phyloP scores from a whole-genome alignment of 2,113 vertebrate species.

The Cynoglossus semilaevis region DNA sequence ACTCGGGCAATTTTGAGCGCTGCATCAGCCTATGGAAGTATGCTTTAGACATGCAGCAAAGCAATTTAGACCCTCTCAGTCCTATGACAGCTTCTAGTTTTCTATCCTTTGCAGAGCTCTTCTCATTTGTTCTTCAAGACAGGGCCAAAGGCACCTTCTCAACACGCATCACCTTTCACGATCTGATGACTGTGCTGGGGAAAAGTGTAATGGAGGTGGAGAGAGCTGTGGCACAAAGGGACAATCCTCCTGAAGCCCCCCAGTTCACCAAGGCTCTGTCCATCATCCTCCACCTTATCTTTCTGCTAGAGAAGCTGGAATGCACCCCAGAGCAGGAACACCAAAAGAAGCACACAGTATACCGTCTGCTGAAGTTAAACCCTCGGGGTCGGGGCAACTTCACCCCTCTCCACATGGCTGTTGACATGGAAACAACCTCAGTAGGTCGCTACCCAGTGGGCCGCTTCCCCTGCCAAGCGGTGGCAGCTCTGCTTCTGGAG shows the following conservation, averaged over 20 bases:
- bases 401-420: slow-evolving; percentile 91
- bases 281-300: slow-evolving; percentile 92
- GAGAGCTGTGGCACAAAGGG: slow-evolving; percentile 83
- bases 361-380: slow-evolving; percentile 88
- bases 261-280: slow-evolving; percentile 92
- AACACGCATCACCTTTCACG: slow-evolving; percentile 85
- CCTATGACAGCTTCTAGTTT: slow-evolving; percentile 96
- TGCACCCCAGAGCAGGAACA: slow-evolving; percentile 86
- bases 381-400: slow-evolving; percentile 85
- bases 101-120: slow-evolving; percentile 93
- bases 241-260: slow-evolving; percentile 81
- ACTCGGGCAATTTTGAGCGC: slow-evolving; percentile 92
- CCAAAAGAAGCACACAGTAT: slow-evolving; percentile 88
- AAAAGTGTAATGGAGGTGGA: slow-evolving; percentile 95
- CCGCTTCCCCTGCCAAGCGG: slow-evolving; percentile 87
- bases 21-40: slow-evolving; percentile 96
- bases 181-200: slow-evolving; percentile 89
- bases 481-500: slow-evolving; percentile 84
- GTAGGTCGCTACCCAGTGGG: slow-evolving; percentile 95
- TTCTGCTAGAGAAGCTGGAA: slow-evolving; percentile 89
- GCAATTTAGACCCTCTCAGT: slow-evolving; percentile 91
- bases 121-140: slow-evolving; percentile 94
- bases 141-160: slow-evolving; percentile 86
- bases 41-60: slow-evolving; percentile 94
- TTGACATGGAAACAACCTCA: slow-evolving; percentile 88